A percentile compares a stretch with the other conserved stretches of the same genome.
Evolutionary conservation across 1,140 invertebrate species (phyloP).

Genomic region (Drosophila parvula): DNA sequence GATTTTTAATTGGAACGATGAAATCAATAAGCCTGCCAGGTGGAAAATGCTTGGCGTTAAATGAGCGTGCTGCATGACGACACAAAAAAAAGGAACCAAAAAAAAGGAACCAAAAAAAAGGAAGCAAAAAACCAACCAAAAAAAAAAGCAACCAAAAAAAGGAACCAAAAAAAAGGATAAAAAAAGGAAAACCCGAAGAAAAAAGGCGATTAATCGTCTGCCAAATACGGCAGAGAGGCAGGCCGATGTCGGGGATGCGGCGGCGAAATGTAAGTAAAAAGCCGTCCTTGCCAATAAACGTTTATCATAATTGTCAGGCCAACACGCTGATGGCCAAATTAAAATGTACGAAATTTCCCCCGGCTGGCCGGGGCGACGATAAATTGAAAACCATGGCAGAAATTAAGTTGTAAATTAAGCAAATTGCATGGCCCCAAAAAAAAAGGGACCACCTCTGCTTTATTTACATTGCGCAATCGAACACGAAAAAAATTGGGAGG

Average conservation of each 20-base stretch:
- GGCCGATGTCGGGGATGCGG: neutral
- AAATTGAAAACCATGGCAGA: constrained; percentile 66
- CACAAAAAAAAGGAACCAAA: neutral
- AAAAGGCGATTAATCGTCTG: constrained; percentile 26
- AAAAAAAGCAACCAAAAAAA: neutral
- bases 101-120: neutral
- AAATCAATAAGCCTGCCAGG: constrained; percentile 67
- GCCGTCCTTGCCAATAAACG: constrained; percentile 40
- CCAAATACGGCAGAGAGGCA: constrained; percentile 2
- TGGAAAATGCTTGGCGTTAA: constrained; percentile 46
- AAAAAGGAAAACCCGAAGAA: neutral
- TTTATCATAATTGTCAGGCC: constrained; percentile 65
- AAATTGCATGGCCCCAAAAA: constrained; percentile 45
- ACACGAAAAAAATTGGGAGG: constrained; percentile 1
- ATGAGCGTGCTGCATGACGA: constrained; percentile 61
- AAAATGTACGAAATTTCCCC: constrained; percentile 54
- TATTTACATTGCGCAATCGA: constrained; percentile 45
- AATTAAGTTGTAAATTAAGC: constrained; percentile 77
- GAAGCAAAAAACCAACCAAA: neutral
- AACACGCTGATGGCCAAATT: constrained; percentile 42
- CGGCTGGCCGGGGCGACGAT: constrained; percentile 10
- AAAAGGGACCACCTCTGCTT: constrained; percentile 15
- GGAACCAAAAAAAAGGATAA: neutral
- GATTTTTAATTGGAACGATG: constrained; percentile 62
- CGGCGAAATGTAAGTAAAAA: constrained; percentile 5